Evolutionary conservation across 2,888 invertebrate species (phyloP).

Genomic region (Philopedon plagiatum): DNA sequence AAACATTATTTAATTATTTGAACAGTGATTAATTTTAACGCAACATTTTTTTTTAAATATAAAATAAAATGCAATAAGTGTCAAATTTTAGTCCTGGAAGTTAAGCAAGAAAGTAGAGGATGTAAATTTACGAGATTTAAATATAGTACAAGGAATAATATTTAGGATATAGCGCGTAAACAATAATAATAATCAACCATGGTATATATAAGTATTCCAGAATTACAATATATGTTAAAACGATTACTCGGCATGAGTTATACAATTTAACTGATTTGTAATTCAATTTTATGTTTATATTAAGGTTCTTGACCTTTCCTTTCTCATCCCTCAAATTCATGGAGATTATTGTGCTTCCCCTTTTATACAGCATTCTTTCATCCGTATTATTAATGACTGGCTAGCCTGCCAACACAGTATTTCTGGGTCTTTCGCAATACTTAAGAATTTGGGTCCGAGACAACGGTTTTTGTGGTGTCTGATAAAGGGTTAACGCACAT

Average conservation of each 20-base stretch:
- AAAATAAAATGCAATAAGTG: too few relatives aligned
- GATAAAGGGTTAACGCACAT: slow-evolving; percentile 1
- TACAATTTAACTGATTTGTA: background rate
- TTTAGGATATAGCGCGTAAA: too few relatives aligned
- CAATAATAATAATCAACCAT: too few relatives aligned
- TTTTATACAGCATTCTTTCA: slow-evolving; percentile 38
- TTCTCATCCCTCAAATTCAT: slow-evolving; percentile 20
- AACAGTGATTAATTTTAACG: too few relatives aligned
- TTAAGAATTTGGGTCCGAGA: slow-evolving; percentile 16
- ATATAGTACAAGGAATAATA: too few relatives aligned
- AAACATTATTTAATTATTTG: too few relatives aligned
- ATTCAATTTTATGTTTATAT: slow-evolving; percentile 3
- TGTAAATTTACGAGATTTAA: too few relatives aligned
- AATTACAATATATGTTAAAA: too few relatives aligned
- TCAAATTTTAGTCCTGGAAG: too few relatives aligned
- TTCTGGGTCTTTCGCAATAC: slow-evolving; percentile 15
- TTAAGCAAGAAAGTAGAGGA: too few relatives aligned
- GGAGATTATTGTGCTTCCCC: slow-evolving; percentile 28
- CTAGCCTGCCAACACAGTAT: slow-evolving; percentile 27
- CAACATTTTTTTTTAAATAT: too few relatives aligned
- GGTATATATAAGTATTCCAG: too few relatives aligned
- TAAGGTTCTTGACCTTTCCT: slow-evolving; percentile 35
- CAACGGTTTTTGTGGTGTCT: slow-evolving; percentile 25
- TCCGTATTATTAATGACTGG: slow-evolving; percentile 40
- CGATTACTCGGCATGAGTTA: background rate